These are phyloP conservation scores for Sylvia borin DNA, from an alignment of 2,797 vertebrate genomes.

Conservation along the genomic window DNA sequence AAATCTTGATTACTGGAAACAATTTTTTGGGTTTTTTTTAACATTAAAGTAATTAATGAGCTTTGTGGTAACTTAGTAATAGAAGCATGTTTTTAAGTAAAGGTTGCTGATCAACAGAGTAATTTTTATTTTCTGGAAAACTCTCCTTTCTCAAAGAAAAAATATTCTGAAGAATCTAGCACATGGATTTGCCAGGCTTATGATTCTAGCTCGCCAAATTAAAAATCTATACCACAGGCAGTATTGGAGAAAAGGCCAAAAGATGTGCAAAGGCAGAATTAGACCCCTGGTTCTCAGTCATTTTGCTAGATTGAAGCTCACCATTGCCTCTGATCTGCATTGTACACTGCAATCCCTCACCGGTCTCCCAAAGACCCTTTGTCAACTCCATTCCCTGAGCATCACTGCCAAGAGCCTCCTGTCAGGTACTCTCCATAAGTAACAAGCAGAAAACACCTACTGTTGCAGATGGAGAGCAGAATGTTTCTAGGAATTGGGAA, in stretches of 20 bases:
- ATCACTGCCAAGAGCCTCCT: accelerated
- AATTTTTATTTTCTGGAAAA: background rate
- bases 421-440: background rate
- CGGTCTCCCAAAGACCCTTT: background rate
- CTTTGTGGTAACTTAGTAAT: background rate
- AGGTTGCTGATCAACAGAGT: background rate
- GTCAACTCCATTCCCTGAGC: background rate
- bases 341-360: background rate
- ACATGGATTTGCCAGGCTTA: background rate
- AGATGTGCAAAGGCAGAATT: background rate
- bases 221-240: background rate
- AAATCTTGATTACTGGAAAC: background rate
- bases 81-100: background rate
- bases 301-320: background rate
- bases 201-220: background rate
- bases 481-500: background rate
- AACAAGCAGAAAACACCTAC: background rate
- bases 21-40: background rate
- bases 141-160: background rate
- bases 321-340: background rate
- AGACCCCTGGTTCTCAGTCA: background rate
- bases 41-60: background rate
- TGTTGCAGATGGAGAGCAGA: background rate
- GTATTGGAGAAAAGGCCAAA: background rate
- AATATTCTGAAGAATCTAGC: background rate